Conservation (phyloP, 1,140 invertebrate species). For the Olivierus martensii region DNA sequence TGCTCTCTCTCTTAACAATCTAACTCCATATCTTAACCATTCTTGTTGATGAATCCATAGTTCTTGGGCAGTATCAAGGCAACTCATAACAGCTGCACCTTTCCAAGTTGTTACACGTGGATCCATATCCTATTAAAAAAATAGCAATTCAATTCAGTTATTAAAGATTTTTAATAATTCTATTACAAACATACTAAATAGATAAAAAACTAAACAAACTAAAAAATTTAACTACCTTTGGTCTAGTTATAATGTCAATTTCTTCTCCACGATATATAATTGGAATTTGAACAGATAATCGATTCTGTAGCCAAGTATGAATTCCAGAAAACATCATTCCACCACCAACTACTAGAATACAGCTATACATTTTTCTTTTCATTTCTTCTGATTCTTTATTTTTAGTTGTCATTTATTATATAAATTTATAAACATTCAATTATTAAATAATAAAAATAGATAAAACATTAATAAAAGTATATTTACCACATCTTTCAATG, state of each 20-base stretch:
- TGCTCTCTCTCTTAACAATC: conserved; percentile 63
- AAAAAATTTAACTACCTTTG: conserved; percentile 40
- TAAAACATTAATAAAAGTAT: neutral
- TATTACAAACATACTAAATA: no score
- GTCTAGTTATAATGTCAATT: conserved; percentile 62
- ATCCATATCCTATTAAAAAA: conserved; percentile 49
- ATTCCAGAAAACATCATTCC: conserved; percentile 77
- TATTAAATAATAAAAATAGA: neutral
- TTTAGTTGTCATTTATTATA: conserved; percentile 2
- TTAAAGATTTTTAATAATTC: no score
- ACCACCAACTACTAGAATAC: conserved; percentile 70
- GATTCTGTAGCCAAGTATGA: conserved; percentile 73
- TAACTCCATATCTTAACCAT: conserved; percentile 72
- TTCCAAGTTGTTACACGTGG: conserved; percentile 81
- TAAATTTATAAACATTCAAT: neutral
- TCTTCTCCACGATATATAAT: conserved; percentile 40
- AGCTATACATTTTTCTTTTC: conserved; percentile 87
- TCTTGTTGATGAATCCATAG: conserved; percentile 76
- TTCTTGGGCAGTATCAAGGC: conserved; percentile 76
- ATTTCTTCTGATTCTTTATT: conserved; percentile 52
- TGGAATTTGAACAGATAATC: conserved; percentile 68
- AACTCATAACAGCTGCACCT: conserved; percentile 82
- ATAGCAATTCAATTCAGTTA: neutral
- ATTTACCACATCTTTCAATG: conserved; percentile 71
- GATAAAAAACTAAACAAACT: neutral